Base-by-base conservation (phyloP, 2,797 vertebrate species). In the Delichon dasypus region DNA sequence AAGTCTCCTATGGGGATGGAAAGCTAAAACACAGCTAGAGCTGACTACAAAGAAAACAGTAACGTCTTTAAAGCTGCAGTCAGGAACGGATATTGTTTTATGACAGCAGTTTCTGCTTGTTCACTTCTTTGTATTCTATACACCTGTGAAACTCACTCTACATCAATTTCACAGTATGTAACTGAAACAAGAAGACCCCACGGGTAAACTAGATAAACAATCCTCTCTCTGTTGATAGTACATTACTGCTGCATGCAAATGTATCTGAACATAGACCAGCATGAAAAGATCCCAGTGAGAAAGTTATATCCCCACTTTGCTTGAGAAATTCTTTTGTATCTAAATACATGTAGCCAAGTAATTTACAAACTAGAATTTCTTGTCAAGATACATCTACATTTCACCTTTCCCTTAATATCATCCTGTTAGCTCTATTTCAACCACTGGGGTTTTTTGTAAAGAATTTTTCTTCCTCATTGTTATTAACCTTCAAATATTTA, bases 21-120 rank as follows among this genome's bases (percentile, higher is more conserved):
- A 92, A 72, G 10, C 40, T 92, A 85, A 86, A 94, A 55, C 58
- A 71, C 81, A 85, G 45, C 38, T 81, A 90, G 66, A 88, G 32
- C 23, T 72, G 58, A 80, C 67, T 81, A 64, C 45, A 72, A 88
- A 85, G 78, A 84, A 85, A 68, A 34, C 3, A 75, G 82, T 23
- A 89, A 53, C 36, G 40, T 54, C 64, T 92, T 73, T 82, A 90
- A 89, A 91, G 58, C n/a, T 80, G 44, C 47, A 75, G 26, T 58
- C 36, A 54, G 65, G 50, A 80, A 54, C 1, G 1, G 73, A 64
- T 75, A 92, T 5, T 77, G 36, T 5, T 83, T 90, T 72, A 66
- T 32, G 44, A 85, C n/a, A 72, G 13, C 16, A 32, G 40, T 77
- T 92, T 72, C 70, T 55, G 48, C n/a, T 79, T 84, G 58, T 70